These are phyloP conservation scores for Phymorhynchus buccinoides DNA, from an alignment of 1,140 invertebrate genomes.

Conservation along the genomic window DNA sequence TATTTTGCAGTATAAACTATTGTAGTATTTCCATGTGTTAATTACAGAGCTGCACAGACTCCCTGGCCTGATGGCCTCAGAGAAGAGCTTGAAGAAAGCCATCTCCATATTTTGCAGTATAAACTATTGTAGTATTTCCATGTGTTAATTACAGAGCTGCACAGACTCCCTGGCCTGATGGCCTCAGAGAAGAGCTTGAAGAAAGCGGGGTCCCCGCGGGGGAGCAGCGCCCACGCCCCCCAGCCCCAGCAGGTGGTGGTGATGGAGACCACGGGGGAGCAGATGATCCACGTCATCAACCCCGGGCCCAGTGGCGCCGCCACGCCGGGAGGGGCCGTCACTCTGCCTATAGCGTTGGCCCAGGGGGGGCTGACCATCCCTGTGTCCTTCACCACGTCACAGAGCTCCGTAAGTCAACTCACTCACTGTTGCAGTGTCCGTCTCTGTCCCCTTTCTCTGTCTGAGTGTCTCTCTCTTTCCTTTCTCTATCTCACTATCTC, in stretches of 20 bases:
- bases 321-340: conserved; percentile 34
- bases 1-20: no score
- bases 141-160: no score
- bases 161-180: conserved; percentile 28
- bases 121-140: no score
- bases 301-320: conserved; percentile 11
- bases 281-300: conserved; percentile 50
- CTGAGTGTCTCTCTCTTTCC: no score
- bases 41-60: no score
- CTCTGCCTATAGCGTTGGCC: conserved; percentile 44
- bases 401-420: conserved; percentile 28
- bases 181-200: conserved; percentile 37
- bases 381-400: conserved; percentile 39
- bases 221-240: conserved; percentile 36
- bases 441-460: no score
- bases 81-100: no score
- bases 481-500: no score
- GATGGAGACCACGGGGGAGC: conserved; percentile 25
- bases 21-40: no score
- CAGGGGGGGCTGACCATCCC: conserved; percentile 39
- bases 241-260: conserved; percentile 32
- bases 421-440: no score
- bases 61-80: no score
- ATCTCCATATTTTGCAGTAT: no score
- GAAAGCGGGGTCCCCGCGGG: conserved; percentile 32